A percentile compares a stretch with the other conserved stretches of the same genome.
These are phyloP conservation scores for Eupithecia tripunctaria DNA, from an alignment of 2,888 invertebrate genomes.

Conservation along the genomic window DNA sequence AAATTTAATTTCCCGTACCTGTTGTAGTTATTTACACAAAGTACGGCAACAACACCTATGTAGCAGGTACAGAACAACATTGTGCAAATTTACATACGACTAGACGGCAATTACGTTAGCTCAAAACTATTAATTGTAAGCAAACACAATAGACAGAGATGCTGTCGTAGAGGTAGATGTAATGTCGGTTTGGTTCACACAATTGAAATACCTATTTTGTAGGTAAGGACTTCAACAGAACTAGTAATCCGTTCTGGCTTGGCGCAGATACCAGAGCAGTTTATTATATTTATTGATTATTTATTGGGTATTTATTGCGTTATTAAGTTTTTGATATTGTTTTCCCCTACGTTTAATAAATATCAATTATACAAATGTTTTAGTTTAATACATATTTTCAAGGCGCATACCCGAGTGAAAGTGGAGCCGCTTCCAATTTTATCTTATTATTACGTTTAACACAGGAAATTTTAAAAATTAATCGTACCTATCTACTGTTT, in stretches of 20 bases:
- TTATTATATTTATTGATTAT: no score
- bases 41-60: neutral
- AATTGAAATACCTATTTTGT: neutral
- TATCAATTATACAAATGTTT: no score
- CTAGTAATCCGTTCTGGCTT: neutral
- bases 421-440: no score
- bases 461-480: no score
- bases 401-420: no score
- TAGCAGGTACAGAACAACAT: constrained; percentile 5
- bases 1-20: neutral
- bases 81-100: constrained; percentile 26
- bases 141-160: constrained; percentile 13
- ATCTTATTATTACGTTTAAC: no score
- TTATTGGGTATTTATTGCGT: no score
- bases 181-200: neutral
- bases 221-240: neutral
- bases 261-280: neutral
- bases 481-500: no score
- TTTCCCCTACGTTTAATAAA: no score
- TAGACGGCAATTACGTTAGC: constrained; percentile 18
- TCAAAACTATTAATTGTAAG: constrained; percentile 22
- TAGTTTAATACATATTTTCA: no score
- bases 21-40: neutral
- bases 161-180: neutral
- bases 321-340: no score